phyloP scores from a whole-genome alignment of 2,113 vertebrate genomes.

The Osmerus mordax region DNA sequence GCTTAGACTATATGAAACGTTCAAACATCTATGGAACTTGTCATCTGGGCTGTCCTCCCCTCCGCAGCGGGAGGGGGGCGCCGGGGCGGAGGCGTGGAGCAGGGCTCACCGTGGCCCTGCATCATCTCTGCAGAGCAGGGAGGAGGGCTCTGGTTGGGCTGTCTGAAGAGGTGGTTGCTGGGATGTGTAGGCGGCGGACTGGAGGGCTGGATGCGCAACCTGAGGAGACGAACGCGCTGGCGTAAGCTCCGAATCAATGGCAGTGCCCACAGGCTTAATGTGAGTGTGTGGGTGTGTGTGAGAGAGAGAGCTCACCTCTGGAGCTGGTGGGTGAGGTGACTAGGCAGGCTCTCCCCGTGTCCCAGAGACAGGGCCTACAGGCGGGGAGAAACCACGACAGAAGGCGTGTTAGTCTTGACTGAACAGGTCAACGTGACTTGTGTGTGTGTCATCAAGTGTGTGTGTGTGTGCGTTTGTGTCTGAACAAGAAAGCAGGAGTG shows the following conservation, averaged over 20 bases:
- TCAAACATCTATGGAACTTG: too few species aligned
- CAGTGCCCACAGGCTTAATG: not conserved
- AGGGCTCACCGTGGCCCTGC: conserved; percentile 83
- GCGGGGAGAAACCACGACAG: conserved; percentile 70
- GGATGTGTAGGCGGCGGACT: conserved; percentile 95
- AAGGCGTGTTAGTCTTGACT: conserved; percentile 13
- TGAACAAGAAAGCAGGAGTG: not conserved
- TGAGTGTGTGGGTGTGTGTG: not conserved
- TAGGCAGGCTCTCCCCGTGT: conserved; percentile 94
- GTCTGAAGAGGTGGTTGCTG: conserved; percentile 95
- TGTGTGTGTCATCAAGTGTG: not conserved
- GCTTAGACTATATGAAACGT: too few species aligned
- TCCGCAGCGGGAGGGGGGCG: too few species aligned
- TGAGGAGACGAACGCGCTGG: conserved; percentile 59
- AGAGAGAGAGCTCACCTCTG: conserved; percentile 80
- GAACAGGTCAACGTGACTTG: not conserved
- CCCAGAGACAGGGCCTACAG: conserved; percentile 82
- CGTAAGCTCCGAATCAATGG: conserved; percentile 8
- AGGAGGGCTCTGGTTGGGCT: conserved; percentile 89
- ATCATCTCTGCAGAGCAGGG: conserved; percentile 83
- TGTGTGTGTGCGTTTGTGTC: conserved; percentile 10
- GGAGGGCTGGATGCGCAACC: conserved; percentile 95
- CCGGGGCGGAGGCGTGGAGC: not conserved
- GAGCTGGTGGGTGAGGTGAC: conserved; percentile 98
- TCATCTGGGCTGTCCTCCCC: too few species aligned